Conservation (phyloP, 1,140 invertebrate species). For the Neoseiulus cucumeris region DNA sequence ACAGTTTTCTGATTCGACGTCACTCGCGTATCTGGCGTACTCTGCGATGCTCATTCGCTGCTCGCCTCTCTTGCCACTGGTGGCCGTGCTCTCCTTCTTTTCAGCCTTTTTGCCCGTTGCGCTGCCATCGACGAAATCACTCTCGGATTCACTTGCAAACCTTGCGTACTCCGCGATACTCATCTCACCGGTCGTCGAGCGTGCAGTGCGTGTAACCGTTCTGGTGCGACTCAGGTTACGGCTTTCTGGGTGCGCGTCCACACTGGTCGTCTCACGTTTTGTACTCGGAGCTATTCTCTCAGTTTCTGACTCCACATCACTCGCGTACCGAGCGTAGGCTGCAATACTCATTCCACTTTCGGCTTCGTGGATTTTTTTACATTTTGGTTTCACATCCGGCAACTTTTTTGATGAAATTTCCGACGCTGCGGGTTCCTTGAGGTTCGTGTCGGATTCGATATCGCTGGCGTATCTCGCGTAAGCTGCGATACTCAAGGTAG, state of each 20-base stretch:
- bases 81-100: not conserved
- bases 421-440: not conserved
- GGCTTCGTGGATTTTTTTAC: not conserved
- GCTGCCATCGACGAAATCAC: not conserved
- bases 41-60: conserved; percentile 1
- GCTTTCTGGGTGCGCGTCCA: not conserved
- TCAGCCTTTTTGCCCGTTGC: not conserved
- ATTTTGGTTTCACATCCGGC: not conserved
- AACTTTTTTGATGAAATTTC: not conserved
- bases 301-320: not conserved
- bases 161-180: not conserved
- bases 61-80: not conserved
- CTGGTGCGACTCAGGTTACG: not conserved
- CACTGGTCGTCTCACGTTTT: not conserved
- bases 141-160: not conserved
- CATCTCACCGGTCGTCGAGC: not conserved
- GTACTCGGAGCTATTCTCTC: not conserved
- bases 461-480: not conserved
- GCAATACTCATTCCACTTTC: not conserved
- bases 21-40: not conserved
- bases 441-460: not conserved
- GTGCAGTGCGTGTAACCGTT: not conserved
- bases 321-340: not conserved
- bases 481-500: not conserved
- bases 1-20: not conserved